phyloP scores from a whole-genome alignment of 2,113 vertebrate species.

The Xerus inauris region DNA sequence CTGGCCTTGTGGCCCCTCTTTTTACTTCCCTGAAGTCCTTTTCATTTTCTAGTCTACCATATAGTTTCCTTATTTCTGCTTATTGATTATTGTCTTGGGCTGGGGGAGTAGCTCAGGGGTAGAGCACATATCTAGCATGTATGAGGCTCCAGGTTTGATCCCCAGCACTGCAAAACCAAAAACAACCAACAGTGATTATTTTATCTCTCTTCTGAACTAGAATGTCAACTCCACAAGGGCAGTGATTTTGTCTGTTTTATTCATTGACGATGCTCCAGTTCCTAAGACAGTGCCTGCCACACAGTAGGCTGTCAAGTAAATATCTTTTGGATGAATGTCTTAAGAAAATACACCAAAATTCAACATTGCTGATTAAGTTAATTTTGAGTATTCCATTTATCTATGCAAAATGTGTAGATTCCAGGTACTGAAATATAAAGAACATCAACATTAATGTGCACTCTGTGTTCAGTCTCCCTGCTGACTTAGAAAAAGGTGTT shows the following conservation, averaged over 20 bases:
- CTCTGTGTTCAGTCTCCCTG: constrained; percentile 11
- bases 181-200: too few species aligned
- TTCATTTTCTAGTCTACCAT: background rate
- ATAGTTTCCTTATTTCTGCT: constrained; percentile 15
- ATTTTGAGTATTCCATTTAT: constrained; percentile 42
- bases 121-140: too few species aligned
- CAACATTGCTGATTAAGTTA: constrained; percentile 9
- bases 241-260: constrained; percentile 35
- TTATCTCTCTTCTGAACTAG: background rate
- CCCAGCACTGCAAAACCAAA: too few species aligned
- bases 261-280: constrained; percentile 7
- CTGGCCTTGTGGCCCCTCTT: background rate
- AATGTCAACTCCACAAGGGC: background rate
- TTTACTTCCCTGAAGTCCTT: background rate
- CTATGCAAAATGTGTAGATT: background rate
- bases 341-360: constrained; percentile 39
- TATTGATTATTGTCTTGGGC: background rate
- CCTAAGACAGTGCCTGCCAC: background rate
- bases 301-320: background rate
- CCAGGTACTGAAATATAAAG: constrained; percentile 19
- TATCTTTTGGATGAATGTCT: constrained; percentile 32
- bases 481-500: background rate
- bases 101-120: too few species aligned
- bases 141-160: too few species aligned
- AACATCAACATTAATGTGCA: background rate